phyloP scores from a whole-genome alignment of 2,113 vertebrate species.

The Bagarius yarrelli region DNA sequence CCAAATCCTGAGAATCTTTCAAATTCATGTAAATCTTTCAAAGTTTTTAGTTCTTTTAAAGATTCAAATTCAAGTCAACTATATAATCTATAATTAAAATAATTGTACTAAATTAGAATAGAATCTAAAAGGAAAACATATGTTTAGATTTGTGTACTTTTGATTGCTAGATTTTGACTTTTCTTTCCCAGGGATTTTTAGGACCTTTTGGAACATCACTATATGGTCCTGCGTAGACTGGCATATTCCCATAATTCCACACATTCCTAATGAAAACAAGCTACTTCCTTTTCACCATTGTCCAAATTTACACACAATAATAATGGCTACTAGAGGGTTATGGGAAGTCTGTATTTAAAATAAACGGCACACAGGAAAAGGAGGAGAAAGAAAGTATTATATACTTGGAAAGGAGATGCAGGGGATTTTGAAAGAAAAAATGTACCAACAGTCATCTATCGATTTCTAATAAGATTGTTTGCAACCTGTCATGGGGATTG shows the following conservation, averaged over 20 bases:
- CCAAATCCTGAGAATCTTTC: background rate
- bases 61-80: no score
- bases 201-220: background rate
- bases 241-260: conserved; percentile 39
- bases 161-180: no score
- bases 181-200: no score
- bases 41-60: background rate
- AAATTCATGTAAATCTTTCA: background rate
- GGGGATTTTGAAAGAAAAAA: conserved; percentile 37
- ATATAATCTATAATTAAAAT: background rate
- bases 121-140: background rate
- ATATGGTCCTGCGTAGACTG: conserved; percentile 31
- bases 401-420: conserved; percentile 11
- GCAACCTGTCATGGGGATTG: background rate
- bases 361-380: conserved; percentile 20
- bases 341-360: conserved; percentile 44
- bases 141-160: no score
- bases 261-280: conserved; percentile 54
- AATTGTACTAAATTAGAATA: background rate
- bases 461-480: conserved; percentile 30
- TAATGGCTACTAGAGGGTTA: conserved; percentile 32
- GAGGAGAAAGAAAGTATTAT: background rate
- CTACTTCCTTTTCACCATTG: conserved; percentile 67
- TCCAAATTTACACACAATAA: conserved; percentile 50
- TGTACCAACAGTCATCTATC: conserved; percentile 17